Evolutionary conservation across 1,140 invertebrate species (phyloP).

Genomic region (Penaeus chinensis): DNA sequence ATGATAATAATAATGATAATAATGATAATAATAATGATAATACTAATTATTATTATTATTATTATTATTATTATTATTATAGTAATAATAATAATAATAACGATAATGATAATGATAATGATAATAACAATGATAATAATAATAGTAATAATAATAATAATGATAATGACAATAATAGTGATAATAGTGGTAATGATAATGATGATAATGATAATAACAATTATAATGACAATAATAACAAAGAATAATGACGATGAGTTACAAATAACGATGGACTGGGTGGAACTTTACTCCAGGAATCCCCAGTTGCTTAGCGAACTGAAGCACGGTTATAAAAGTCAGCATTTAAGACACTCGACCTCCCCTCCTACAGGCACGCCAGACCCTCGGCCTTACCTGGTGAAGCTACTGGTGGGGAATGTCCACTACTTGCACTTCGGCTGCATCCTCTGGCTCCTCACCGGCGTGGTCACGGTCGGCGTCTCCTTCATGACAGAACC

Average conservation of each 20-base stretch:
- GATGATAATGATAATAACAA: not conserved
- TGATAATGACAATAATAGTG: not conserved
- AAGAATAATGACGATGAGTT: too few relatives aligned
- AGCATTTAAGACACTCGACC: not conserved
- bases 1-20: too few relatives aligned
- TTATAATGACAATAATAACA: not conserved
- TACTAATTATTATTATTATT: too few relatives aligned
- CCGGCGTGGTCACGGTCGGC: conserved; percentile 66
- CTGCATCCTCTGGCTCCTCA: conserved; percentile 69
- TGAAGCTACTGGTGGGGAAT: conserved; percentile 67
- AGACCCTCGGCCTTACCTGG: conserved; percentile 67
- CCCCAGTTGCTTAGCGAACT: too few relatives aligned
- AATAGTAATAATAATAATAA: not conserved
- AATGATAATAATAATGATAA: too few relatives aligned
- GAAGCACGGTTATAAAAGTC: too few relatives aligned
- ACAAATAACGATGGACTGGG: too few relatives aligned
- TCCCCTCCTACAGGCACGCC: conserved; percentile 2
- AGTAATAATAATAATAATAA: too few relatives aligned
- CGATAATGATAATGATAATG: too few relatives aligned
- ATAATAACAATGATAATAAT: not conserved
- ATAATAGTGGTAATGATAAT: not conserved
- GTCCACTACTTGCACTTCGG: conserved; percentile 72
- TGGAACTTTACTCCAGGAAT: too few relatives aligned
- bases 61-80: too few relatives aligned
- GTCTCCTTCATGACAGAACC: conserved; percentile 69